Base-by-base conservation (phyloP, 2,888 invertebrate species). In the Lycia hirtaria region DNA sequence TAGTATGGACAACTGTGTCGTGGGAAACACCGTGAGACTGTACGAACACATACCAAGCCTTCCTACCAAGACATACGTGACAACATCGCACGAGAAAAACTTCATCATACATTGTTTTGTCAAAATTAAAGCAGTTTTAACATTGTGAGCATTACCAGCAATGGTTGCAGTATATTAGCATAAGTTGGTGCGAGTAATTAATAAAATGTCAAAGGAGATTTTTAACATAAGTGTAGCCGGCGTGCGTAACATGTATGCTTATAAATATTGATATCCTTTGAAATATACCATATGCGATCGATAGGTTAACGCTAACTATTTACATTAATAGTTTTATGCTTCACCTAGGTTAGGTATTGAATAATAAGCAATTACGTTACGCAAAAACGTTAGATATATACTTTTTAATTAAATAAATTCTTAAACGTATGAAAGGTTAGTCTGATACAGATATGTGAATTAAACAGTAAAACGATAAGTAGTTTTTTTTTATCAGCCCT, bases 1-100 rank as follows among this genome's bases (percentile, higher is more conserved):
- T 58, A 66, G 78, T 87, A 87, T 81, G 87, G 88, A 78, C 86
- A 88, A 81, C 73, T 83, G 85, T 85, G 88, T 78, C 89, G 89
- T 90, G 89, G 83, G 89, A 90, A 88, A 70, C 75, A 65, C 62
- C 76, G 75, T 62, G 65, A 48, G 71, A 67, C 67, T 68, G 53
- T 62, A 69, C 67, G 41, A 22, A 66, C 64, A 65, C 72, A 68
- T 64, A 67, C 75, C 71, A 61, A 33, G 40, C 20, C 51, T 49
- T 52, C 22, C 26, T 52, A 63, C 66, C 52, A 22, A 41, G 15
- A 6, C 17, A 30, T 35, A 9, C 19, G 3, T 56, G 19, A 22
- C 26, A 10, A 4, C 4, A 40, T 45, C 40, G 22, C 40, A 41
- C 43, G 3, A 43, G 3, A 22, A 19, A 41, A 24, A 22, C 24